Base-by-base conservation (phyloP, 2,113 vertebrate species). In the Antigone vipio region DNA sequence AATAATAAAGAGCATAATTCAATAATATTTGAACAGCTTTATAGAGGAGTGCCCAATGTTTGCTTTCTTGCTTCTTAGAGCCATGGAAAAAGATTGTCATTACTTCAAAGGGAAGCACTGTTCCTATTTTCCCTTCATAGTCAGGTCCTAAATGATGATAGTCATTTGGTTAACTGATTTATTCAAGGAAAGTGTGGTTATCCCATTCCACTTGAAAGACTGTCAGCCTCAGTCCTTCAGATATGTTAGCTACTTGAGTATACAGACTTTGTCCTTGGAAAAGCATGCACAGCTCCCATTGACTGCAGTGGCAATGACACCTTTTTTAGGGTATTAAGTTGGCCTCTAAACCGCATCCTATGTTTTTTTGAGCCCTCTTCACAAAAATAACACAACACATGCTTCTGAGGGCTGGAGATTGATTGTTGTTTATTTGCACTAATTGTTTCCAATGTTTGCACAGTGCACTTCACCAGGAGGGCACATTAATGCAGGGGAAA, bases 1-100 rank as follows among this genome's bases (percentile, higher is more conserved):
- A 35, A 77, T 81, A 86, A 60, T 78, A 83, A 83, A 92, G 9
- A 83, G 1, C 6, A 74, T 63, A 42, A 88, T 73, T 96, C 59
- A 59, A 52, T 44, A 74, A 40, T 52, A 58, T 83, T 67, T 84
- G n/a, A 88, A 84, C 32, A 80, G 17, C 11, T 92, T 88, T 67
- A 56, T 14, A 86, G 21, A 56, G 12, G 14, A 79, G 2, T 44
- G 9, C 5, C 32, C 30, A 45, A 1, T 3, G 0, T 68, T 74
- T 83, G 8, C 12, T 26, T 52, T 84, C 20, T 52, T 74, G 10
- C 12, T 71, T 88, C 56, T 71, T 23, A 71, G 16, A 55, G 17
- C 9, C 18, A 35, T 12, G 21, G 62, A 55, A 71, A 62, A 71
- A 68, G 30, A 15, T 20, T 66, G 16, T 23, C 19, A 27, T 76